A percentile compares a stretch with the other conserved stretches of the same genome.
These are phyloP conservation scores for Ispidina lecontei DNA, from an alignment of 2,797 vertebrate genomes.

Conservation along the genomic window DNA sequence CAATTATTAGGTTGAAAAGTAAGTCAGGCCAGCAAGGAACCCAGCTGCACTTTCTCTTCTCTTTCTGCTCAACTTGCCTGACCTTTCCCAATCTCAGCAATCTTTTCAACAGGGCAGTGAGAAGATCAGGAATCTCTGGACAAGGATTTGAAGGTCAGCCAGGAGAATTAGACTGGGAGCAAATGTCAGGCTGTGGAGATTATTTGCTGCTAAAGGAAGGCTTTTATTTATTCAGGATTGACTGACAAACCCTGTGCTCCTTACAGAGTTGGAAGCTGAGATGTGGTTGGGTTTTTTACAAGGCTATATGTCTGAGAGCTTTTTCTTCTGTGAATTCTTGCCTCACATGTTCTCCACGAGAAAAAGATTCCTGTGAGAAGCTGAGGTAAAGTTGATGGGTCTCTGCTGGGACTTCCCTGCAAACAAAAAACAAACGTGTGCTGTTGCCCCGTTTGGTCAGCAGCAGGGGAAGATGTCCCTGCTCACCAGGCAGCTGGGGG, in stretches of 20 bases:
- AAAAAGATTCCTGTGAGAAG: neutral
- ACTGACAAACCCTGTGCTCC: neutral
- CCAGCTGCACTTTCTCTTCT: neutral
- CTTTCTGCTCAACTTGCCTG: neutral
- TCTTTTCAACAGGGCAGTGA: neutral
- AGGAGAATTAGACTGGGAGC: neutral
- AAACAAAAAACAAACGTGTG: neutral
- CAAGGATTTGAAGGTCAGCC: neutral
- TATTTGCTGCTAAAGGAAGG: neutral
- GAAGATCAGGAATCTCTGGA: constrained; percentile 10
- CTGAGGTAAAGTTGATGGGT: neutral
- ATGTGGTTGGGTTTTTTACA: neutral
- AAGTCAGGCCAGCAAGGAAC: fast-evolving
- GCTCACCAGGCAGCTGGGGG: neutral
- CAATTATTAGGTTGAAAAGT: neutral
- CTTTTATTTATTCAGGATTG: neutral
- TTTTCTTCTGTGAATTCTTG: neutral
- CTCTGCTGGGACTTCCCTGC: neutral
- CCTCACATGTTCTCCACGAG: neutral
- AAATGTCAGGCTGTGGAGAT: neutral
- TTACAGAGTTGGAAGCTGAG: neutral
- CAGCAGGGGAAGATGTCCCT: neutral
- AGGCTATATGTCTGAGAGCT: neutral
- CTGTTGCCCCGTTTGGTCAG: fast-evolving
- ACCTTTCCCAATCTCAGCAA: neutral